Conservation (phyloP, 2,888 invertebrate genomes). For the Thecocarcelia acutangulata region DNA sequence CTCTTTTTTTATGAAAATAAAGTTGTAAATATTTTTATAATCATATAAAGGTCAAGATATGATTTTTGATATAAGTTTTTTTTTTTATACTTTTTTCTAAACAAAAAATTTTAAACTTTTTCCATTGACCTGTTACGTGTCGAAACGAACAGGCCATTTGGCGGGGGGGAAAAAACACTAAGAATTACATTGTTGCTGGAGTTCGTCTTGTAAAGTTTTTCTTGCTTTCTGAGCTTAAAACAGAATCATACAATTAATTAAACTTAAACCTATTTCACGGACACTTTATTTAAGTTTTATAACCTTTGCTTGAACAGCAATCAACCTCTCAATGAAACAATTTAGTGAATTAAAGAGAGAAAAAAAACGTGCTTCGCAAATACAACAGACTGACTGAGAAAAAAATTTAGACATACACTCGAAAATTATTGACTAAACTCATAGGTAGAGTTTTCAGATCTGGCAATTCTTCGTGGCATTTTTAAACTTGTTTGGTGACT, state of each 20-base stretch:
- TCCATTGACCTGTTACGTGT: constrained; percentile 45
- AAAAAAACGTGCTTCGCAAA: constrained; percentile 19
- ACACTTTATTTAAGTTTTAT: constrained; percentile 59
- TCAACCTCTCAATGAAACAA: constrained; percentile 59
- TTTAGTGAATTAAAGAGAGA: constrained; percentile 33
- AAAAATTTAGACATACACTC: constrained; percentile 24
- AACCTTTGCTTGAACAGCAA: constrained; percentile 57
- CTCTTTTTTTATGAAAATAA: constrained; percentile 12
- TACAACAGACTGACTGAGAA: constrained; percentile 14
- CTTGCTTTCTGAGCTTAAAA: background rate
- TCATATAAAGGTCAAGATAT: constrained; percentile 12
- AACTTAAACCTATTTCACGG: constrained; percentile 70
- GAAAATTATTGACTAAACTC: background rate
- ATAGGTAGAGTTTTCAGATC: too few relatives aligned
- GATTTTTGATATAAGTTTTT: constrained; percentile 34
- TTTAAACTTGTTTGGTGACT: too few relatives aligned
- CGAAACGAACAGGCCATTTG: background rate
- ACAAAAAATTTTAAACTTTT: constrained; percentile 25
- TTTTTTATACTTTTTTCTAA: constrained; percentile 1
- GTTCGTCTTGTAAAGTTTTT: constrained; percentile 11
- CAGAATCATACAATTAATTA: constrained; percentile 67
- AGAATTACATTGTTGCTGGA: constrained; percentile 21
- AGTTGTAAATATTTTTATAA: constrained; percentile 33
- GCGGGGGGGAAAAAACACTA: background rate
- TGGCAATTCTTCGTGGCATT: too few relatives aligned